phyloP scores from a whole-genome alignment of 2,797 vertebrate genomes.

The Spea hammondii region DNA sequence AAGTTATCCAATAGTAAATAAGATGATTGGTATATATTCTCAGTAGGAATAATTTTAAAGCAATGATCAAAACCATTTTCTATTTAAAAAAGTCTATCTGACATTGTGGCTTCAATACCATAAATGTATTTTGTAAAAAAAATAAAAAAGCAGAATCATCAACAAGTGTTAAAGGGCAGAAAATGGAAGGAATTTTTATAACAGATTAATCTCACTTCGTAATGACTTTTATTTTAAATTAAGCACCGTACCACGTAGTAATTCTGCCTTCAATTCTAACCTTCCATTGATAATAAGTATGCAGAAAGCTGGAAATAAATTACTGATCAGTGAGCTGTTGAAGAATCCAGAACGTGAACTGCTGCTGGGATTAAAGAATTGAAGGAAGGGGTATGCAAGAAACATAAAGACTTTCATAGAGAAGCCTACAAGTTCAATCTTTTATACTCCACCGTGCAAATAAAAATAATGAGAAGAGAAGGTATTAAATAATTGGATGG shows the following conservation, averaged over 20 bases:
- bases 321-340: slow-evolving; percentile 82
- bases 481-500: slow-evolving; percentile 41
- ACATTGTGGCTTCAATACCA: slow-evolving; percentile 8
- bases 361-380: slow-evolving; percentile 60
- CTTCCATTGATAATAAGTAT: slow-evolving; percentile 82
- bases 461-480: slow-evolving; percentile 24
- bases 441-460: slow-evolving; percentile 30
- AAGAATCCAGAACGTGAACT: slow-evolving; percentile 71
- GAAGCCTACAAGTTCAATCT: slow-evolving; percentile 36
- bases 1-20: no score
- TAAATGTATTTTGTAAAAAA: slow-evolving; percentile 54
- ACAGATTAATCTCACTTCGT: slow-evolving; percentile 58
- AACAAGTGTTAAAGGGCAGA: slow-evolving; percentile 51
- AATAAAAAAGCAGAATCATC: slow-evolving; percentile 43
- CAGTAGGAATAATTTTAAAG: background rate
- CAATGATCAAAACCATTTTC: background rate
- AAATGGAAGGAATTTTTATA: slow-evolving; percentile 54
- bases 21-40: no score
- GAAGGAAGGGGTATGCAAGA: slow-evolving; percentile 42
- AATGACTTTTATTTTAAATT: slow-evolving; percentile 64
- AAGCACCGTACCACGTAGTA: slow-evolving; percentile 53
- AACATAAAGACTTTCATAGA: slow-evolving; percentile 40
- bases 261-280: slow-evolving; percentile 71
- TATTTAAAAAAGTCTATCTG: background rate
- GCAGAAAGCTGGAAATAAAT: slow-evolving; percentile 79